Base-by-base conservation (phyloP, 2,888 invertebrate species). In the Eubasilissa splendida region DNA sequence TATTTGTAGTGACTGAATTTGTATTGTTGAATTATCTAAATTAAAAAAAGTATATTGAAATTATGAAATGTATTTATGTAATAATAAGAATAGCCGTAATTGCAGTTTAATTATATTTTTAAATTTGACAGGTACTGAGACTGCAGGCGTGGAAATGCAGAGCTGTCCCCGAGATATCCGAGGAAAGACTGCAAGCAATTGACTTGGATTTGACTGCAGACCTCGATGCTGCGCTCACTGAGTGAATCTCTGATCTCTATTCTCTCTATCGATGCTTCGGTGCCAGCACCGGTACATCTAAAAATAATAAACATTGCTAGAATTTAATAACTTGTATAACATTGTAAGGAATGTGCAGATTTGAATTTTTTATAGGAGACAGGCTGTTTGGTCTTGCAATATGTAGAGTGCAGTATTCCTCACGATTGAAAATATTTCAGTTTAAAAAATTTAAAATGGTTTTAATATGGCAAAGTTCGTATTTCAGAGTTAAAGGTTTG, bases 131-230 rank as follows among this genome's bases (percentile, higher is more conserved):
- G 95, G 92, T 95, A 91, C 92, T 94, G 93, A 94, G 94, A 88
- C 88, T 95, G 88, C 94, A 94, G 86, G 92, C 92, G 82, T 93
- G 93, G 91, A 92, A 89, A 88, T 91, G 90, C 87, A 92, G 90
- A 85, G 91, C 90, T 22, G 14, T 70, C 11, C 12, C 53, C 14
- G 70, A 70, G 22, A 53, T 70, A 14, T 54, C 87, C 91, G 85
- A 70, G 2, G 77, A 14, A 33, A 66, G 77, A 53, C 50, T 52
- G 31, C 63, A 77, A 14, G 63, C 77, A 11, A 42, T 77, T 10
- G 77, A 77, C 11, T 33, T 66, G 22, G 77, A 54, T n/a, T 42
- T 65, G 42, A 52, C 76, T 9, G 63, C 53, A 14, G 66, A 76
- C 63, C 66, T 66, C 42, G 31, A 54, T 3, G 77, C 66, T 33